A percentile compares a stretch with the other conserved stretches of the same genome.
Conservation (phyloP, 2,113 vertebrate genomes). For the Capricornis sumatraensis region DNA sequence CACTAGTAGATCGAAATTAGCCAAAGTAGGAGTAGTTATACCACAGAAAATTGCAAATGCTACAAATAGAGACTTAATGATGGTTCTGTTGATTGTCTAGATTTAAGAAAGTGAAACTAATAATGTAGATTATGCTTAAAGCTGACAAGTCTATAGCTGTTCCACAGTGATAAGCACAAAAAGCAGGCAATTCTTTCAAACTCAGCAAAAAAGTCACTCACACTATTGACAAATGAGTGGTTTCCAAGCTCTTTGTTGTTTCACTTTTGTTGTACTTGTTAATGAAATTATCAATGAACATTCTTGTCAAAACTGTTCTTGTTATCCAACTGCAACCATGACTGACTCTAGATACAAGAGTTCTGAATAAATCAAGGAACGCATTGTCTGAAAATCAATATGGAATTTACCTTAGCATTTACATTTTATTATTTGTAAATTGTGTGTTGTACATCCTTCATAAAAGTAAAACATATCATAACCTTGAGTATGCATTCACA, state of each 20-base stretch:
- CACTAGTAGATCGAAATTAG: not conserved
- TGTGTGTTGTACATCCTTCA: not conserved
- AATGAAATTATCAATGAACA: not conserved
- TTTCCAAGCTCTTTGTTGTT: not conserved
- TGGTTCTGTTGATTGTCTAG: not conserved
- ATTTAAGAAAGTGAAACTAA: not conserved
- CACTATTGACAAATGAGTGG: not conserved
- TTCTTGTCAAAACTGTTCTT: not conserved
- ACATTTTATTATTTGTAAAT: not conserved
- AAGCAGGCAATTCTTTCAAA: not conserved
- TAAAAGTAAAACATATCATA: not conserved
- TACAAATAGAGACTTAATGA: not conserved
- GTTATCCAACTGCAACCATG: not conserved
- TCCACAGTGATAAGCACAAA: not conserved
- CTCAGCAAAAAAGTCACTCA: not conserved
- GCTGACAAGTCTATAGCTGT: not conserved
- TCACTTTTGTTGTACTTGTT: not conserved
- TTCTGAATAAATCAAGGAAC: not conserved
- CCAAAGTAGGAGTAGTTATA: not conserved
- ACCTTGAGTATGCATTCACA: not conserved
- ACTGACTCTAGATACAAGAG: not conserved
- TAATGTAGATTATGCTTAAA: not conserved
- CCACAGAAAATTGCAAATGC: not conserved
- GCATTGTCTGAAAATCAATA: not conserved
- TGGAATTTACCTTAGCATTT: not conserved